Conservation (phyloP, 2,113 vertebrate genomes). For the Entosphenus tridentatus region DNA sequence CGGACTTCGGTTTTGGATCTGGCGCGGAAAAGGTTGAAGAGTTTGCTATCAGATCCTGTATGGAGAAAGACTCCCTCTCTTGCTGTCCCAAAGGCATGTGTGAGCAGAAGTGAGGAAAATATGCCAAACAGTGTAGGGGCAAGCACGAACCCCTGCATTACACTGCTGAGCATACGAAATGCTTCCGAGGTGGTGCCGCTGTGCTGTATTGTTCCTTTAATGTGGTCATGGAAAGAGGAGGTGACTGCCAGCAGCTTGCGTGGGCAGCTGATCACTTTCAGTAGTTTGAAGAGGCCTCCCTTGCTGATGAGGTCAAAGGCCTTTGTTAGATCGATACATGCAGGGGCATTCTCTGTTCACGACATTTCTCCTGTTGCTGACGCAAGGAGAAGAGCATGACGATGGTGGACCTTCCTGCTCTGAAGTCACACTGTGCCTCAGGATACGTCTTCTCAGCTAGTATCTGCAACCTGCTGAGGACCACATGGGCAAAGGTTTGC, state of each 20-base stretch:
- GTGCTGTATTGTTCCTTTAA: neutral
- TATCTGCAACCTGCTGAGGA: neutral
- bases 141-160: neutral
- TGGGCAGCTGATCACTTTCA: neutral
- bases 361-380: neutral
- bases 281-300: neutral
- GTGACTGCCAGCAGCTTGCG: neutral
- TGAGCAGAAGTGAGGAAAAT: neutral
- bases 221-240: neutral
- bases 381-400: neutral
- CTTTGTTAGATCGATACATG: neutral
- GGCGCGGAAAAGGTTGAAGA: neutral
- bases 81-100: neutral
- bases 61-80: neutral
- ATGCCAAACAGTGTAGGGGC: constrained; percentile 1
- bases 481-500: neutral
- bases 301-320: neutral
- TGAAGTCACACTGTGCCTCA: neutral
- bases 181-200: neutral
- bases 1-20: neutral
- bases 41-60: neutral
- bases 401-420: neutral
- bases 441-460: neutral
- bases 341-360: constrained; percentile 2
- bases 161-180: neutral